Conservation (phyloP, 2,113 vertebrate genomes). For the Potamarius usumacintae region DNA sequence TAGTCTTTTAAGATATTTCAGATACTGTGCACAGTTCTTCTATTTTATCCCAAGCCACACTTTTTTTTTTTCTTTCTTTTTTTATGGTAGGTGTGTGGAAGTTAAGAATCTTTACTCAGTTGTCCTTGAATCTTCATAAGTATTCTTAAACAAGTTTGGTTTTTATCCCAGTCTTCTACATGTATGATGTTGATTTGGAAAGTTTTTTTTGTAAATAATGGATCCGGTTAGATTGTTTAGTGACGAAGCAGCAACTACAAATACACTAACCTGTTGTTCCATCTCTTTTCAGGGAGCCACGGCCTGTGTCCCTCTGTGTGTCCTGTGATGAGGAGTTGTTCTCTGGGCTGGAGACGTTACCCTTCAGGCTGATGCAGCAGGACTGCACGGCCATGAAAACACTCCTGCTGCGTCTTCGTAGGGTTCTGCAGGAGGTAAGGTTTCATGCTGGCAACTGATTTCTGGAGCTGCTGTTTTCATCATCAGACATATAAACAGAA, state of each 20-base stretch:
- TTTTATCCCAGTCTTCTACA: too few species aligned
- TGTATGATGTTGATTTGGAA: not conserved
- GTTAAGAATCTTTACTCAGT: not conserved
- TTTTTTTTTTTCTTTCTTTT: not conserved
- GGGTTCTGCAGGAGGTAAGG: conserved; percentile 94
- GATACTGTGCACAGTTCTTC: too few species aligned
- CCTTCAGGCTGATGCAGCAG: conserved; percentile 91
- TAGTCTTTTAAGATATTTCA: not conserved
- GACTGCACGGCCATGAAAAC: conserved; percentile 96
- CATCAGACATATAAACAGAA: conserved; percentile 18
- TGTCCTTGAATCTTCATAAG: not conserved
- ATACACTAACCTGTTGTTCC: not conserved
- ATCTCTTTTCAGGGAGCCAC: conserved; percentile 61
- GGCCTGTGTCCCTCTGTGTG: conserved; percentile 64
- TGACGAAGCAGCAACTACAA: not conserved
- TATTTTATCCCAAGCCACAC: not conserved
- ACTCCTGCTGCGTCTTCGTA: conserved; percentile 87
- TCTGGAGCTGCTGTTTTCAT: conserved; percentile 20
- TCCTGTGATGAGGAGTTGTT: conserved; percentile 79
- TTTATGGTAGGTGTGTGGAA: not conserved
- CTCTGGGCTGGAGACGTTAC: conserved; percentile 83
- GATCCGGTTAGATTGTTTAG: not conserved
- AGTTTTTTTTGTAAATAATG: not conserved
- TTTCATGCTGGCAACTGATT: conserved; percentile 24
- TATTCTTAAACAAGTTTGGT: too few species aligned